Conservation (phyloP, 2,888 invertebrate genomes). For the Drosophila anomalipes region DNA sequence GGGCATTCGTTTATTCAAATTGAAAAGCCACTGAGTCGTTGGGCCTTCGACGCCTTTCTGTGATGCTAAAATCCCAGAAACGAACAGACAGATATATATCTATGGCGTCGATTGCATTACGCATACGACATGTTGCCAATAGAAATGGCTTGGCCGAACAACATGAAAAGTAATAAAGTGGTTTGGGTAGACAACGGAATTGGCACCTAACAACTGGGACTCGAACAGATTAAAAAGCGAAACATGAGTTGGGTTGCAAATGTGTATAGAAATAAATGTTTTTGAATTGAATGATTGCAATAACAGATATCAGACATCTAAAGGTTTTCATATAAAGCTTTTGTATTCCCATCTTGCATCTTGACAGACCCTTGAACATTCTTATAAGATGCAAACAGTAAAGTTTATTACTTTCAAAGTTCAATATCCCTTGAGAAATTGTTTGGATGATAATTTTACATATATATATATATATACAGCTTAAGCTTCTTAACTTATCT, state of each 20-base stretch:
- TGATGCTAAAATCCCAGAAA: constrained; percentile 37
- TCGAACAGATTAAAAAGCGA: constrained; percentile 42
- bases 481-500: neutral
- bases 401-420: neutral
- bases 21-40: constrained; percentile 64
- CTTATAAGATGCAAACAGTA: neutral
- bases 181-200: constrained; percentile 33
- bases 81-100: constrained; percentile 54
- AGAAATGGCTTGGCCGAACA: constrained; percentile 54
- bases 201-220: constrained; percentile 42
- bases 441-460: no score
- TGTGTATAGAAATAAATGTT: constrained; percentile 41
- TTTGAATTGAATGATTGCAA: constrained; percentile 49
- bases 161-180: constrained; percentile 54
- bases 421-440: neutral
- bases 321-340: constrained; percentile 7
- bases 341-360: neutral
- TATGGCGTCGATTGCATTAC: constrained; percentile 73
- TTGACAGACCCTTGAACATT: constrained; percentile 2
- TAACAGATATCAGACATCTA: constrained; percentile 33
- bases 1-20: constrained; percentile 74
- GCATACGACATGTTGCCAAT: constrained; percentile 77
- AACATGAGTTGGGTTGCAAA: constrained; percentile 44
- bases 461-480: neutral
- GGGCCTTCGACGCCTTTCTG: constrained; percentile 31